A percentile compares a stretch with the other conserved stretches of the same genome.
Evolutionary conservation across 1,140 invertebrate genomes (phyloP).

Genomic region (Pinna nobilis): DNA sequence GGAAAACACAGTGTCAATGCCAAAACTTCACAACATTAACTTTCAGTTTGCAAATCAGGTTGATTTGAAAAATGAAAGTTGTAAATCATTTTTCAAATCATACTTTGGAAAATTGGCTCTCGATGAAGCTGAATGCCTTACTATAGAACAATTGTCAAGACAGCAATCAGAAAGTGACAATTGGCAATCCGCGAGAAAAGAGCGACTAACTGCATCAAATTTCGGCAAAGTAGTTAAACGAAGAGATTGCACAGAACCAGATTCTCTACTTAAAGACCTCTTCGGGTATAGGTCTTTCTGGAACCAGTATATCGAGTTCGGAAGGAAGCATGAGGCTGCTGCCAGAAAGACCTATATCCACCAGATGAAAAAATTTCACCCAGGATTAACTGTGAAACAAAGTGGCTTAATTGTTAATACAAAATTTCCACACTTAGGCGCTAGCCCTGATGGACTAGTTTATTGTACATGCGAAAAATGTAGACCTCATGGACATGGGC

Average conservation of each 20-base stretch:
- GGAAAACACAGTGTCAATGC: neutral
- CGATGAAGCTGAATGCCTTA: neutral
- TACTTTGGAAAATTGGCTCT: neutral
- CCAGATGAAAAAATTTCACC: neutral
- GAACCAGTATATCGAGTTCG: constrained; percentile 18
- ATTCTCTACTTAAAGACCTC: constrained; percentile 7
- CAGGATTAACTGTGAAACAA: neutral
- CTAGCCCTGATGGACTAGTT: constrained; percentile 31
- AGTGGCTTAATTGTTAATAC: constrained; percentile 15
- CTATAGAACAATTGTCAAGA: constrained; percentile 21
- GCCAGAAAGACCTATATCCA: constrained; percentile 3
- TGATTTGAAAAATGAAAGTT: neutral
- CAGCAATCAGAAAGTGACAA: neutral
- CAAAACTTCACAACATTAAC: constrained; percentile 7
- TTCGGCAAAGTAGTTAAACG: constrained; percentile 9
- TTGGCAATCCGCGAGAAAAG: neutral
- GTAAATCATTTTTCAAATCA: neutral
- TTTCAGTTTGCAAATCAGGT: neutral
- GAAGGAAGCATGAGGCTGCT: constrained; percentile 22
- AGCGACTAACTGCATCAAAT: constrained; percentile 14
- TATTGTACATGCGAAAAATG: neutral
- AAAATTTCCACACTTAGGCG: constrained; percentile 17
- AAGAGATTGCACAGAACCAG: neutral
- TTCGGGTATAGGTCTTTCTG: neutral
- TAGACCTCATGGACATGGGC: neutral